Percentiles rank a stretch among this genome's conserved stretches.
phyloP scores from a whole-genome alignment of 2,113 vertebrate genomes.

The Macaca fascicularis region T2T-MFA8v1.1 NC_088376.1:126393501-126394000 shows the following conservation, averaged over 20 bases:
- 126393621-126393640: background rate
- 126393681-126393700: background rate
- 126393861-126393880: background rate
- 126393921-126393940: background rate
- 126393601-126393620: background rate
- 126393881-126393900: background rate
- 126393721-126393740: background rate
- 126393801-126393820: background rate
- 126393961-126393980: accelerated
- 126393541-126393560: background rate
- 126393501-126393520: background rate
- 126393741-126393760: background rate
- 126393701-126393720: background rate
- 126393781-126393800: background rate
- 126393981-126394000: accelerated
- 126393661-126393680: background rate
- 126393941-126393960: accelerated
- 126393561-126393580: background rate
- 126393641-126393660: background rate
- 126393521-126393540: background rate
- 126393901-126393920: background rate
- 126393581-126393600: background rate
- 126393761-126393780: background rate
- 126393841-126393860: background rate
- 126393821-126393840: background rate